Evolutionary conservation across 1,140 invertebrate species (phyloP).

Genomic region (Aporrectodea caliginosa): DNA sequence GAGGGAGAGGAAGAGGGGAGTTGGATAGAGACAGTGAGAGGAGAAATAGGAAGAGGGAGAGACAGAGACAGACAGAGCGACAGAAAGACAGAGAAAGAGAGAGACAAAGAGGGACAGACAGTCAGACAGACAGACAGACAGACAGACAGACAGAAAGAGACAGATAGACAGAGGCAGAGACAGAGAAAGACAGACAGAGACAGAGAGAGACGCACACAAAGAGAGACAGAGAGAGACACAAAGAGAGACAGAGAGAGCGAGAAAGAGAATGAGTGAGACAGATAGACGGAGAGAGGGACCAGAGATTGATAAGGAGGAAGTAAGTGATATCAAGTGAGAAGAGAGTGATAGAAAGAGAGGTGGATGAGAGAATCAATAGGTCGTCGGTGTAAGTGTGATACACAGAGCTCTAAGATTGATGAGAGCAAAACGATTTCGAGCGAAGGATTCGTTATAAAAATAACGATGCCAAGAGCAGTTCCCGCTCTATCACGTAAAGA

Average conservation of each 20-base stretch:
- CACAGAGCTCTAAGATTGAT: no score
- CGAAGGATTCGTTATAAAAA: no score
- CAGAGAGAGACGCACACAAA: not conserved
- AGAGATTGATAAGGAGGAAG: no score
- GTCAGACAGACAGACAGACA: not conserved
- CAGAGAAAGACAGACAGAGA: not conserved
- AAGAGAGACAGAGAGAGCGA: no score
- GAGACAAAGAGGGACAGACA: not conserved
- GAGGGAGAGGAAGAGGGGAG: conserved; percentile 1
- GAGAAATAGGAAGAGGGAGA: not conserved
- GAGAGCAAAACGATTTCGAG: no score
- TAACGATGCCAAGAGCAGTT: no score
- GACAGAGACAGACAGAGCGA: not conserved
- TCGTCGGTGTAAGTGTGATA: no score
- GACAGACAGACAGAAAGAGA: not conserved
- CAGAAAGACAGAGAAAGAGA: not conserved
- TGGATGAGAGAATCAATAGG: no score
- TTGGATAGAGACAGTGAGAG: not conserved
- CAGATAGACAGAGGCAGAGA: not conserved
- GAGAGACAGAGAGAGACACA: not conserved
- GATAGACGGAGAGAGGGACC: not conserved
- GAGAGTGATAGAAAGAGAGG: no score
- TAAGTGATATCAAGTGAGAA: no score
- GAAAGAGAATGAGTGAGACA: not conserved
- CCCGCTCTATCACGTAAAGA: no score